These are phyloP conservation scores for Gymnoscopelus microlampas DNA, from an alignment of 2,797 vertebrate species.

Conservation along the genomic window DNA sequence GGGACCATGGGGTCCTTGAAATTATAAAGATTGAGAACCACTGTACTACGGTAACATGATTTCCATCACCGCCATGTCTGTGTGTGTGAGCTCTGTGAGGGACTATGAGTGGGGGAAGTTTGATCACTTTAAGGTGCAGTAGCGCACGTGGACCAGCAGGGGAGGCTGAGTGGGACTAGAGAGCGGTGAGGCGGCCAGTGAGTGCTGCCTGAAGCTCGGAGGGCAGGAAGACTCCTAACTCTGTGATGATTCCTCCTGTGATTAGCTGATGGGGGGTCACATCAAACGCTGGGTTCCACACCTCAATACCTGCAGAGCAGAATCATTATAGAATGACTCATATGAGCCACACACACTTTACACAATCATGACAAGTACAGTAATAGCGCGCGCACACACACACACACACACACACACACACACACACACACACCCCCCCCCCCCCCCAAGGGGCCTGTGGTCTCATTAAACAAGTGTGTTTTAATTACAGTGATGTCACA, in stretches of 20 bases:
- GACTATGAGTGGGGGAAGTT: conserved; percentile 11
- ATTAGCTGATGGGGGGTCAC: conserved; percentile 94
- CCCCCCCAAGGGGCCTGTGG: not conserved
- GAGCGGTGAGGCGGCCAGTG: conserved; percentile 80
- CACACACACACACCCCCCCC: not conserved
- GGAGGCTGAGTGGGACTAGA: conserved; percentile 63
- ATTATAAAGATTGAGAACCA: conserved; percentile 3
- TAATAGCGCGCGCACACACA: conserved; percentile 4
- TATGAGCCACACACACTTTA: conserved; percentile 12
- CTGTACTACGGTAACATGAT: conserved; percentile 31
- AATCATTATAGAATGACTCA: not conserved
- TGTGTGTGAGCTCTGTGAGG: conserved; percentile 42
- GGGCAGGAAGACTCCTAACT: conserved; percentile 90
- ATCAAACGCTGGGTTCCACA: conserved; percentile 95
- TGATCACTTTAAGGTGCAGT: conserved; percentile 62
- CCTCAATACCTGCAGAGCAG: conserved; percentile 83
- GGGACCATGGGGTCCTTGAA: no score
- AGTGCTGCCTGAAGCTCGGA: conserved; percentile 87
- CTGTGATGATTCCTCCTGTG: conserved; percentile 93
- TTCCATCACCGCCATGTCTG: conserved; percentile 40
- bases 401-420: conserved; percentile 6
- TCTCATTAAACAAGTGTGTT: conserved; percentile 54
- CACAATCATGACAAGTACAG: conserved; percentile 1
- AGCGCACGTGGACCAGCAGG: conserved; percentile 59
- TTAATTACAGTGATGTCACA: conserved; percentile 72